A percentile compares a stretch with the other conserved stretches of the same genome.
Conservation (phyloP, 2,113 vertebrate genomes). For the Apteryx mantelli region DNA sequence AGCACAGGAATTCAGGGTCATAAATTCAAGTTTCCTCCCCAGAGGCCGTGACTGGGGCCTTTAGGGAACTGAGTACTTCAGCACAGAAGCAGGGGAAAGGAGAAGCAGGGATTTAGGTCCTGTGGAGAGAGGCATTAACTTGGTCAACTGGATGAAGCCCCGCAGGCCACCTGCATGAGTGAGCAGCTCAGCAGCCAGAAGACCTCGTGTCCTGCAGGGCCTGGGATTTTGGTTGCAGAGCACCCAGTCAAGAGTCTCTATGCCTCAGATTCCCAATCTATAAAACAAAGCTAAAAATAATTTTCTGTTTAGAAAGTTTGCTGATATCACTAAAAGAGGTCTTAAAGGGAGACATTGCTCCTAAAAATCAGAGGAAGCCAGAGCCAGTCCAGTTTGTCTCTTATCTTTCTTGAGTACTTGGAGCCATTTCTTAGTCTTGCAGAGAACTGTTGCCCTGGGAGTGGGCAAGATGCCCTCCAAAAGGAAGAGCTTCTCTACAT, state of each 20-base stretch:
- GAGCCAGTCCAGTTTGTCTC: not conserved
- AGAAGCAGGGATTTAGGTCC: not conserved
- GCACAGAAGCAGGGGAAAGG: not conserved
- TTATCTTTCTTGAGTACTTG: not conserved
- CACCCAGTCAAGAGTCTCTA: rapidly evolving
- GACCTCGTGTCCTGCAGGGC: not conserved
- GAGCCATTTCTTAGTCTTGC: not conserved
- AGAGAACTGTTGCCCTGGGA: rapidly evolving
- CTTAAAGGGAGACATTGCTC: not conserved
- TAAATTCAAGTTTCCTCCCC: not conserved
- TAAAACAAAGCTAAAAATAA: not conserved
- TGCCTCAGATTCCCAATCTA: not conserved
- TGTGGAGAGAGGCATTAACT: too few relatives aligned
- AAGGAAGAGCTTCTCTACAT: not conserved
- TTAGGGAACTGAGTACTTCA: not conserved
- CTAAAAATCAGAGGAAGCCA: not conserved
- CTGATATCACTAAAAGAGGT: not conserved
- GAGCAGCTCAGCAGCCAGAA: not conserved
- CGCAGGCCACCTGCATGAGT: rapidly evolving
- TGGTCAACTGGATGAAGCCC: not conserved
- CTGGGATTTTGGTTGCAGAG: not conserved
- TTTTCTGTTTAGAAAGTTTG: not conserved
- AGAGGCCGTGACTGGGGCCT: not conserved
- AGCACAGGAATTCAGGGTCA: not conserved
- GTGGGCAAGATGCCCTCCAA: not conserved